Evolutionary conservation across 37 sponge, comb jelly and placozoan species (phyloP).

Genomic region (Theonella swinhoei): DNA sequence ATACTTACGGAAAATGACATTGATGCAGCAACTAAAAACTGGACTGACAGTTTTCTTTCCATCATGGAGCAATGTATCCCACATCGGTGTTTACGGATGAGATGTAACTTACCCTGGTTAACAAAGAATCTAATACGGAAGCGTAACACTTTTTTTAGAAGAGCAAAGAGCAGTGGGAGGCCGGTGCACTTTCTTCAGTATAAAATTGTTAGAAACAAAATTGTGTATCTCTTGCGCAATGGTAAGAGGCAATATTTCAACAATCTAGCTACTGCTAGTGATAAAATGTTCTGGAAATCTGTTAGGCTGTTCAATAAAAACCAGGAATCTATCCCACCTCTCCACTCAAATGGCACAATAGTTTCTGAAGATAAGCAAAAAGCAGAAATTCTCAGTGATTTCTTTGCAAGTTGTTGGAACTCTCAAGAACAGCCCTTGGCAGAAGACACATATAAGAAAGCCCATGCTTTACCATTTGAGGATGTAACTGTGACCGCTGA

Average conservation of each 20-base stretch:
- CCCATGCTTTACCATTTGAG: not conserved
- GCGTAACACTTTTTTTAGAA: not conserved
- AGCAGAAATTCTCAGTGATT: not conserved
- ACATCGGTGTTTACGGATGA: not conserved
- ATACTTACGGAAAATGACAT: not conserved
- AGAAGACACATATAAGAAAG: not conserved
- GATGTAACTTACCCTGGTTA: slow-evolving; percentile 16
- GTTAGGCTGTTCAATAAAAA: not conserved
- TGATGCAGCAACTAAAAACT: not conserved
- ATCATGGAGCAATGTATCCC: slow-evolving; percentile 15
- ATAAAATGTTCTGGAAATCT: not conserved
- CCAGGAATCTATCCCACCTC: not conserved
- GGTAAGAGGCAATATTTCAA: not conserved
- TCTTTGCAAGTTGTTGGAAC: not conserved
- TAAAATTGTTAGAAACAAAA: not conserved
- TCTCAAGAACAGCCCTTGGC: not conserved
- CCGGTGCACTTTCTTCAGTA: not conserved
- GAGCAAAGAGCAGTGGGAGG: not conserved
- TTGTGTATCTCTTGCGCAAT: not conserved
- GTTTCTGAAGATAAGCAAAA: not conserved
- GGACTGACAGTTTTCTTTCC: not conserved
- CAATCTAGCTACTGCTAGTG: not conserved
- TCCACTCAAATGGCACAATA: not conserved
- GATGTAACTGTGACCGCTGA: not conserved
- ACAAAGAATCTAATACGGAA: slow-evolving; percentile 5